phyloP scores from a whole-genome alignment of 37 sponge, comb jelly and placozoan species.

The Petrosia ficiformis region DNA sequence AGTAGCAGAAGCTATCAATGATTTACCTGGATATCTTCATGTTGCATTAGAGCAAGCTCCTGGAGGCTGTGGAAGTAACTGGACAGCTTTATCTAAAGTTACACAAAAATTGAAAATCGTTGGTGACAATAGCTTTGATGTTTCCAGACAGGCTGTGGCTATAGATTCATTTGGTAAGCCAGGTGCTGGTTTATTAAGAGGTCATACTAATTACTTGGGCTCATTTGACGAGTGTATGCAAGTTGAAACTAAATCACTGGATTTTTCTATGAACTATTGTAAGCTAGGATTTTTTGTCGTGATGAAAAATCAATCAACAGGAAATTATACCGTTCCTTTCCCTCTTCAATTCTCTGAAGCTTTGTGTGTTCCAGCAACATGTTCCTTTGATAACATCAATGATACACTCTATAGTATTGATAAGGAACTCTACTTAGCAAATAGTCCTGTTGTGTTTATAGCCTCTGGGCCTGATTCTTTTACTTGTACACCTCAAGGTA shows the following conservation, averaged over 20 bases:
- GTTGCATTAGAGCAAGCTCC: too few species aligned
- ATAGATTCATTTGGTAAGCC: conserved; percentile 39
- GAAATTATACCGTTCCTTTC: too few species aligned
- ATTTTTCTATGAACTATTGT: not conserved
- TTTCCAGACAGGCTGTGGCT: too few species aligned
- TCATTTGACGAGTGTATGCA: conserved; percentile 10
- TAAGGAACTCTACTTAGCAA: not conserved
- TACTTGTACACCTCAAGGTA: not conserved
- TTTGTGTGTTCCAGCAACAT: conserved; percentile 1
- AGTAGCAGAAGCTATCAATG: too few species aligned
- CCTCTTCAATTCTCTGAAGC: not conserved
- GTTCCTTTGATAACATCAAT: not conserved
- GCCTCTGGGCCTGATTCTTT: not conserved
- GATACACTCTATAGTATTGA: not conserved
- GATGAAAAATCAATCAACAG: not conserved
- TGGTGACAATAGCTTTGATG: too few species aligned
- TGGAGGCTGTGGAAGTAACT: too few species aligned
- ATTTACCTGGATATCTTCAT: too few species aligned
- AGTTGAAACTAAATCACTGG: not conserved
- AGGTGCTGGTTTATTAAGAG: conserved; percentile 16
- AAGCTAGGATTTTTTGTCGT: conserved; percentile 12
- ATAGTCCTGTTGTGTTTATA: not conserved
- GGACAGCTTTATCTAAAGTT: too few species aligned
- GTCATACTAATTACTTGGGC: conserved; percentile 12
- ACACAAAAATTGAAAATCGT: too few species aligned